Evolutionary conservation across 2,888 invertebrate genomes (phyloP), one percentile per base, ranked within the genome.

Genomic region (Heteromyza rotundicornis): DNA sequence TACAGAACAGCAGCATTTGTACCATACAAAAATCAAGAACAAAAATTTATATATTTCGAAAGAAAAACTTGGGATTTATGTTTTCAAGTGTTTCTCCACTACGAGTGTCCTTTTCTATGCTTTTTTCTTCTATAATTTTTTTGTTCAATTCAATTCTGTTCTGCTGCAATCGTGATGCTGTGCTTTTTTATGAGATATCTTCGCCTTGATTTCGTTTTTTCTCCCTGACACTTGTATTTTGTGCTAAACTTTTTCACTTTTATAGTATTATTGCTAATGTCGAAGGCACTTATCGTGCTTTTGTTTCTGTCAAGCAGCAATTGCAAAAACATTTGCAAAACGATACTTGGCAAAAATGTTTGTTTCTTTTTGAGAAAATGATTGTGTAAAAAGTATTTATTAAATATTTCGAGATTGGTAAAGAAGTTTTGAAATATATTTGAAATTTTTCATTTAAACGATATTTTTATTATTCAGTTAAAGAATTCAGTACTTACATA

Each of bases 171-270:
- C 47, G 14, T 17, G 3, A 20, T n/a, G 5, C 3, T 47, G 47
- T 20, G 47, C 47, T 47, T 47, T n/a, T 47, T 47, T 47, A 47
- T 47, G 20, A 8, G 47, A 17, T 19, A 19, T 47, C 47, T 47
- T 47, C 47, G 7, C 2, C 47, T 19, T 47, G 19, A 19, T 20
- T 47, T 47, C 7, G 47, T 20, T 17, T 20, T 19, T 20, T 47
- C 7, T 5, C 14, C 19, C 14, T 19, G 3, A 5, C 47, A 7
- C 14, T 17, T 47, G 20, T 47, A 16, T 52, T 24, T 24, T 52
- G 52, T 52, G 52, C 14, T 52, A 24, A 52, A 52, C 52, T 52
- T 52, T 52, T 52, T 27, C 52, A 52, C 52, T 52, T 24, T 24
- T 52, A 5, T 52, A 24, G 52, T 24, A 16, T 52, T 52, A 52